phyloP scores from a whole-genome alignment of 2,113 vertebrate species.

The Semnornis frantzii region DNA sequence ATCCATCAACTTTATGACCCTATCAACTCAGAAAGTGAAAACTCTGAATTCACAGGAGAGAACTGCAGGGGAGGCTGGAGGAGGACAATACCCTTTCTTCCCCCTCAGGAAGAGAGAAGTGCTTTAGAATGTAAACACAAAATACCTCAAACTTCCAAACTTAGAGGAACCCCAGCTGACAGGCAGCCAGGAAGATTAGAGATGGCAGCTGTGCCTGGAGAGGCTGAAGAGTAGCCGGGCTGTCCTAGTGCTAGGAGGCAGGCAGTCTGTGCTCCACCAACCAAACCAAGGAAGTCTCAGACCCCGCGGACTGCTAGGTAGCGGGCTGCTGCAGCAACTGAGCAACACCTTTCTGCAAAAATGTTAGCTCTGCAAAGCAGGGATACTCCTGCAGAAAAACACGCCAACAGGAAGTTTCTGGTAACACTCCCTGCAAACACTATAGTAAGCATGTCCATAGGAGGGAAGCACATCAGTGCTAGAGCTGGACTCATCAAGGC shows the following conservation, averaged over 20 bases:
- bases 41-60: background rate
- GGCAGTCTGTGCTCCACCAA: background rate
- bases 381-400: background rate
- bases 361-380: background rate
- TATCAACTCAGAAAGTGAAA: background rate
- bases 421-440: accelerated
- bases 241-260: background rate
- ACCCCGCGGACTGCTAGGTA: background rate
- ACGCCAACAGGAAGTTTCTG: background rate
- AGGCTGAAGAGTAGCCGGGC: background rate
- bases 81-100: background rate
- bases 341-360: background rate
- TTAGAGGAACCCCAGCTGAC: background rate
- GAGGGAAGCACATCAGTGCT: accelerated
- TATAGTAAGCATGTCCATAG: background rate
- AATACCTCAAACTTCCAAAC: background rate
- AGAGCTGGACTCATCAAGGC: background rate
- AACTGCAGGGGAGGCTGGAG: background rate
- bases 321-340: background rate
- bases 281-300: background rate
- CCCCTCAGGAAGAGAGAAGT: background rate
- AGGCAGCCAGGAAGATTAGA: background rate
- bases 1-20: background rate
- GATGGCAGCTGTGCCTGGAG: background rate
- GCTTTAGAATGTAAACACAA: background rate